Evolutionary conservation across 1,140 invertebrate genomes (phyloP).

Genomic region (Drosophila funebris): DNA sequence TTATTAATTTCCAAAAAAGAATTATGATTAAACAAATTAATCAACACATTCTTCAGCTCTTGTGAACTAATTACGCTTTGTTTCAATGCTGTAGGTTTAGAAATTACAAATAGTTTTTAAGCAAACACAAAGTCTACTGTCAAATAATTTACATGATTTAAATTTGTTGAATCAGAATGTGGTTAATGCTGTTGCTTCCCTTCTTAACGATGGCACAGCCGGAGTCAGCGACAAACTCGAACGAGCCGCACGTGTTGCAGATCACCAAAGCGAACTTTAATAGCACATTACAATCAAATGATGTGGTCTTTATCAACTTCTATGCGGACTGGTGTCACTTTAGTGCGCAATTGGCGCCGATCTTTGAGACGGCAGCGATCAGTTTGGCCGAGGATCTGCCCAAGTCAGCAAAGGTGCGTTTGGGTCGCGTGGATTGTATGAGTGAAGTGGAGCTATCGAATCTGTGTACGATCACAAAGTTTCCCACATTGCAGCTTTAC

Average conservation of each 20-base stretch:
- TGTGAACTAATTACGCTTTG: too few relatives aligned
- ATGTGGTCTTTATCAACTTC: constrained; percentile 60
- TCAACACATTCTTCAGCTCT: too few relatives aligned
- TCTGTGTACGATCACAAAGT: constrained; percentile 46
- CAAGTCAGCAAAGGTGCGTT: constrained; percentile 7
- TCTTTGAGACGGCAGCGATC: constrained; percentile 47
- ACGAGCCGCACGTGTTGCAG: constrained; percentile 21
- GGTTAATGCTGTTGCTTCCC: background rate
- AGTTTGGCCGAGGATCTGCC: constrained; percentile 19
- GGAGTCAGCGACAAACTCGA: background rate
- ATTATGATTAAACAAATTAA: too few relatives aligned
- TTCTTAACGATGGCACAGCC: background rate
- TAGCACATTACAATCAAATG: constrained; percentile 19
- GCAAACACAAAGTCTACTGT: background rate
- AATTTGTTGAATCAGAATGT: constrained; percentile 3
- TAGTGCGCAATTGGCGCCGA: constrained; percentile 34
- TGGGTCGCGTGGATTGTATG: constrained; percentile 52
- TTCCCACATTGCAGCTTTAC: constrained; percentile 50
- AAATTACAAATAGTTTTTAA: background rate
- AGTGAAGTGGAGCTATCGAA: constrained; percentile 18
- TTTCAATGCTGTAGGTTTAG: background rate
- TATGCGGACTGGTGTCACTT: constrained; percentile 67
- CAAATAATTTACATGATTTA: background rate
- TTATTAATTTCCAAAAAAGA: too few relatives aligned
- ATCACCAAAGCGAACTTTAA: constrained; percentile 44